Evolutionary conservation across 2,888 invertebrate species (phyloP), one percentile per base, ranked within the genome.

Genomic region (Habroteleia sp.): DNA sequence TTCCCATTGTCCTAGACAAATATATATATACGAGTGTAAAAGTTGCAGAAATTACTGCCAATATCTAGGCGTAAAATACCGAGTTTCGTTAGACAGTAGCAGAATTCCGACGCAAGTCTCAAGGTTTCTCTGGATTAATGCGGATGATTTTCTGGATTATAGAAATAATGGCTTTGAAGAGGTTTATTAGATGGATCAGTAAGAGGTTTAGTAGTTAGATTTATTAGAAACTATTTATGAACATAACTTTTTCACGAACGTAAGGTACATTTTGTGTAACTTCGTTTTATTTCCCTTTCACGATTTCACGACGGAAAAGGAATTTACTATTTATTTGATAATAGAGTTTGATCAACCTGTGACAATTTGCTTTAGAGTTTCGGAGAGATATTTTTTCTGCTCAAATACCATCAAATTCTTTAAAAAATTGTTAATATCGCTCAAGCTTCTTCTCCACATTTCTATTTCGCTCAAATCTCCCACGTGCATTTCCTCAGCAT

Each of bases 1-100:
- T 58, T 58, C 35, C 68, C 60, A 69, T 69, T 69, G 58, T 69
- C 44, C 60, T 3, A 37, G 5, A 13, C 23, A 52, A 69, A n/a
- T n/a, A 60, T 69, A 50, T 69, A 69, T 60, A 69, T 60, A 60
- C 50, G 25, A 58, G 44, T 50, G 52, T 69, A 69, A 69, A 52
- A 69, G 50, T 60, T 60, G 29, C 50, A 11, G 31, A 16, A 69
- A 69, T 60, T 50, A 42, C 41, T 35, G 33, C 50, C 48, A 68
- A 60, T 60, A 60, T 50, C 33, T 68, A 50, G 20, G 27, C 10
- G 54, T 54, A 46, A 46, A 44, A 46, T 31, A 44, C 14, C 10
- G 50, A 42, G 35, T 52, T 25, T 8, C 16, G 37, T 7, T 44
- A 10, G 13, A 65, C 39, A 27, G 42, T n/a, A n/a, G n/a, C n/a